These are phyloP conservation scores for Synanthedon vespiformis DNA, from an alignment of 2,888 invertebrate genomes.

Conservation along the genomic window DNA sequence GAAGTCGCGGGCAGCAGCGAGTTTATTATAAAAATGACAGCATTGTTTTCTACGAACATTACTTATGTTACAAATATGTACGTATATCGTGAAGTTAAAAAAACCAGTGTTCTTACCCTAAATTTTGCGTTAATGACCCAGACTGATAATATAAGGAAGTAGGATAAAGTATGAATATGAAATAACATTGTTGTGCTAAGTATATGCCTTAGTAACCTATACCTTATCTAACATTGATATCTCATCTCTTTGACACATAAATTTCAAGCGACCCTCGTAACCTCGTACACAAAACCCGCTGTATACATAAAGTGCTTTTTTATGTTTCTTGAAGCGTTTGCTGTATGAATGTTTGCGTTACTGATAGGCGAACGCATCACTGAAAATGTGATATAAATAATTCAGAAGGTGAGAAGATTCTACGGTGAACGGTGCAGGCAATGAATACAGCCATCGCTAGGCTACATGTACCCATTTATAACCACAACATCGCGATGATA, in stretches of 20 bases:
- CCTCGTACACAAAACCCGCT: neutral
- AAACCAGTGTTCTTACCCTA: too few relatives aligned
- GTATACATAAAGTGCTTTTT: conserved; percentile 20
- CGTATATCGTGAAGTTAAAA: too few relatives aligned
- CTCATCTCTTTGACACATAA: neutral
- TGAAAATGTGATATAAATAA: conserved; percentile 41
- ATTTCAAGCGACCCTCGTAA: neutral
- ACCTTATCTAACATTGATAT: neutral
- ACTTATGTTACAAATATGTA: too few relatives aligned
- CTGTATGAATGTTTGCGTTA: conserved; percentile 27
- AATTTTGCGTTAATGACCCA: too few relatives aligned
- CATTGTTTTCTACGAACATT: too few relatives aligned
- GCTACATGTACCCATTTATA: neutral
- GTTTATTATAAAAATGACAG: too few relatives aligned
- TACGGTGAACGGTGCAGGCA: neutral
- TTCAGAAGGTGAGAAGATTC: conserved; percentile 18
- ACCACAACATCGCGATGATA: neutral
- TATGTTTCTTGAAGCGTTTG: conserved; percentile 29
- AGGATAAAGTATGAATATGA: too few relatives aligned
- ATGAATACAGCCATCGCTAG: neutral
- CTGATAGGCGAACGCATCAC: conserved; percentile 38
- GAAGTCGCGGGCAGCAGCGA: too few relatives aligned
- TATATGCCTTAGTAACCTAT: too few relatives aligned
- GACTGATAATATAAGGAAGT: too few relatives aligned
- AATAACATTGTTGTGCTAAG: too few relatives aligned